Percentiles rank a stretch among this genome's conserved stretches.
phyloP scores from a whole-genome alignment of 2,888 invertebrate species.

The Theretra japonica region DNA sequence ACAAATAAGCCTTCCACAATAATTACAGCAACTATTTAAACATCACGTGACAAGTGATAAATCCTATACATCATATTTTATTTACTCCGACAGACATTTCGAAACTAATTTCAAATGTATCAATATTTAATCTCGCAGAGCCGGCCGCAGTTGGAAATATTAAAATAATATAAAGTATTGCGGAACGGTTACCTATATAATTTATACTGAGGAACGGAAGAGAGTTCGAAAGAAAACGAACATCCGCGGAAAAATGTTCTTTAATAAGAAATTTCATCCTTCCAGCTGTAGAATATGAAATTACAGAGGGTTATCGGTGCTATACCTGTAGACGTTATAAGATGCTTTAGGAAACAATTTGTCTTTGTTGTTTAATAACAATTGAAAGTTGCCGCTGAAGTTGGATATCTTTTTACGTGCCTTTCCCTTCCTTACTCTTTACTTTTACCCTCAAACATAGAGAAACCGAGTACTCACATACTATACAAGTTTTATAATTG shows the following conservation, averaged over 20 bases:
- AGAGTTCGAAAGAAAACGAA: constrained; percentile 3
- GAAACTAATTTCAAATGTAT: background rate
- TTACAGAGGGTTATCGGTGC: background rate
- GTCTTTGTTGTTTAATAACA: background rate
- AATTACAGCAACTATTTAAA: background rate
- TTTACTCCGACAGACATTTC: background rate
- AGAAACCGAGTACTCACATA: no score
- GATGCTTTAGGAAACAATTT: background rate
- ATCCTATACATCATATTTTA: background rate
- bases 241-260: constrained; percentile 10
- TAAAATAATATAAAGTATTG: background rate
- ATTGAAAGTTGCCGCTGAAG: background rate
- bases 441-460: no score
- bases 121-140: background rate
- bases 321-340: background rate
- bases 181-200: background rate
- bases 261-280: constrained; percentile 12
- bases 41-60: constrained; percentile 3
- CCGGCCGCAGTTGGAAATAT: background rate
- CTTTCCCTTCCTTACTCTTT: no score
- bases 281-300: constrained; percentile 12
- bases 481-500: no score
- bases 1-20: background rate
- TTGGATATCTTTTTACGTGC: background rate
- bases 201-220: background rate